Base-by-base conservation (phyloP, 2,888 invertebrate genomes). In the Stenodera caucasica region DNA sequence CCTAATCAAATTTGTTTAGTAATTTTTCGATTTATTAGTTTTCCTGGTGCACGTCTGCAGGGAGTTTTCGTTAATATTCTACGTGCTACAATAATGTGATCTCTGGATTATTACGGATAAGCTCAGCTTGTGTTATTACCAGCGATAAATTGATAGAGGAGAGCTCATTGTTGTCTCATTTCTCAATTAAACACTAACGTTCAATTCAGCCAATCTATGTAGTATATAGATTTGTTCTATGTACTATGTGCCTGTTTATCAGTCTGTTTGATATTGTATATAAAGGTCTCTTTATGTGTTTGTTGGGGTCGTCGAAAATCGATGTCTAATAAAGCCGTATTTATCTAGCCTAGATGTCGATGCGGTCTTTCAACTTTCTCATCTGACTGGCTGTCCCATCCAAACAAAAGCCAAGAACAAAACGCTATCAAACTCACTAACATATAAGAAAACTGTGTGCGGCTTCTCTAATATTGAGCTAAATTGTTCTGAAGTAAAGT, bases 401-500 rank as follows among this genome's bases (percentile, higher is more conserved):
- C 12, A 18, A 29, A 26, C 18, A 32, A 21, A 49, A 18, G 21
- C 33, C 53, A 18, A 40, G 50, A 58, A 45, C 18, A 49, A 53
- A 53, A 58, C 49, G 40, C 45, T 53, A 58, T 59, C 59, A 33
- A 30, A 33, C 21, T 33, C 33, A 12, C 49, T 49, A 53, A 32
- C 60, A 53, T 33, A 52, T 56, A 56, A 60, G 55, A 49, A 32
- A 1, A 15, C 35, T 35, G 35, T 37, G 14, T 55, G 50, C 5
- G 58, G 50, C 14, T 52, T n/a, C n/a, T 55, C 55, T 50, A 57
- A 61, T 58, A 63, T 58, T 53, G 61, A 63, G 53, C 55, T 56
- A 65, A 67, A 66, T 64, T 64, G 64, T 66, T 66, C 64, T 49
- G 59, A 66, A 67, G 63, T 63, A 61, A 63, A 68, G 67, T 68